Conservation (phyloP, 1,140 invertebrate genomes). For the Triops cancriformis region DNA sequence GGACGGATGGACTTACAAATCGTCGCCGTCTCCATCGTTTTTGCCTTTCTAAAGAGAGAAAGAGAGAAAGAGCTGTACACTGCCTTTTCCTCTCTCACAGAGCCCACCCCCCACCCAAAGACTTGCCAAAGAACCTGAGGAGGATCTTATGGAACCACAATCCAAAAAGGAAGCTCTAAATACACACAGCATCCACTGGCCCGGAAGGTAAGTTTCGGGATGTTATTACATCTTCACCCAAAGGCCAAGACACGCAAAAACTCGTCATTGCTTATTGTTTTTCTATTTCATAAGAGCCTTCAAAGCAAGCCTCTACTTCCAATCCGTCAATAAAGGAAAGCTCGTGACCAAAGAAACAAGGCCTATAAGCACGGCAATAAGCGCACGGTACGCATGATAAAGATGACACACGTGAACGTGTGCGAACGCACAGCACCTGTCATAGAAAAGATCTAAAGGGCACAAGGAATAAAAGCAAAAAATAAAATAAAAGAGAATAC, state of each 20-base stretch:
- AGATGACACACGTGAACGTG: too few species aligned
- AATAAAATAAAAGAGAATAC: too few species aligned
- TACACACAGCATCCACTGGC: background rate
- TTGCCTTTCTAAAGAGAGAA: background rate
- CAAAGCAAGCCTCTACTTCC: too few species aligned
- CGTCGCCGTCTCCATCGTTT: constrained; percentile 12
- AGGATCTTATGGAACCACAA: constrained; percentile 9
- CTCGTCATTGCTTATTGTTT: background rate
- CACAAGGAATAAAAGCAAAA: too few species aligned
- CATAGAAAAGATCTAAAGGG: too few species aligned
- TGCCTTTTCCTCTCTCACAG: background rate
- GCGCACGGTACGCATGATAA: too few species aligned
- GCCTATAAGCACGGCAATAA: too few species aligned
- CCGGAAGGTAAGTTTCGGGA: background rate
- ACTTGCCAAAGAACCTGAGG: background rate
- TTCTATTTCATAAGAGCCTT: background rate
- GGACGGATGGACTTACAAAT: constrained; percentile 13
- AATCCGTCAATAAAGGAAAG: too few species aligned
- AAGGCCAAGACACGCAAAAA: background rate
- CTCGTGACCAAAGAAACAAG: too few species aligned
- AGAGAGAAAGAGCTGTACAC: background rate
- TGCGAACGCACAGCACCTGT: too few species aligned
- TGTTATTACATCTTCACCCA: background rate
- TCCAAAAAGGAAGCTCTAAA: background rate
- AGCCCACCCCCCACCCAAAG: background rate